phyloP scores from a whole-genome alignment of 2,888 invertebrate genomes.

The Pyrocoelia pectoralis region DNA sequence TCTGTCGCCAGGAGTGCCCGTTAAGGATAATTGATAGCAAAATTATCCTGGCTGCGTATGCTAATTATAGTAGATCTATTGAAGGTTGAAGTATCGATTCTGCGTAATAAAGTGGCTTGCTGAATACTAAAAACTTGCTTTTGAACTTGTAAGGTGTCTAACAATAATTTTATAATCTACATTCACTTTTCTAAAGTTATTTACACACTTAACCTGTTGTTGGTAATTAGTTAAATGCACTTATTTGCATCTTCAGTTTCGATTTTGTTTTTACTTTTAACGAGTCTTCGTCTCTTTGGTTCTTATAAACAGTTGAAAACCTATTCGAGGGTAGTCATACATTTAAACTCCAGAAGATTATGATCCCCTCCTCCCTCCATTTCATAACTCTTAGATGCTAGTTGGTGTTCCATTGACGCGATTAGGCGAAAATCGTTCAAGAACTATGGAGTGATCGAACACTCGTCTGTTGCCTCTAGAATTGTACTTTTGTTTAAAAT shows the following conservation, averaged over 20 bases:
- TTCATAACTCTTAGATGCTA: no score
- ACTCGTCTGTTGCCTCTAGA: no score
- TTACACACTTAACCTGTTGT: neutral
- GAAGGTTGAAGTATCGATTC: slow-evolving; percentile 25
- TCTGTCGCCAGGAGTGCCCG: slow-evolving; percentile 51
- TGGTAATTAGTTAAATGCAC: slow-evolving; percentile 5
- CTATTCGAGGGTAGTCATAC: no score
- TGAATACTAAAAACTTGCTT: slow-evolving; percentile 24
- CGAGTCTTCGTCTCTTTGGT: no score
- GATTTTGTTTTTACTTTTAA: no score
- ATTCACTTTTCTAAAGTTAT: slow-evolving; percentile 19
- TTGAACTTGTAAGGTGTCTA: slow-evolving; percentile 16
- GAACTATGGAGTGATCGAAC: no score
- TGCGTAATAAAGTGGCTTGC: slow-evolving; percentile 34
- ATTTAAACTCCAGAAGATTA: no score
- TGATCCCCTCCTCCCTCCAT: no score
- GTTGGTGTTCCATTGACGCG: no score
- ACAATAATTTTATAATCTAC: slow-evolving; percentile 10
- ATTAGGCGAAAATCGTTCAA: no score
- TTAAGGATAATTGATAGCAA: slow-evolving; percentile 50
- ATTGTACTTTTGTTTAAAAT: no score
- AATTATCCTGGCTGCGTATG: slow-evolving; percentile 50
- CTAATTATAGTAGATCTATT: slow-evolving; percentile 42
- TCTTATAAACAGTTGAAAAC: no score
- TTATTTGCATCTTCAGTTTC: neutral